A percentile compares a stretch with the other conserved stretches of the same genome.
These are phyloP conservation scores for Coendou prehensilis DNA, from an alignment of 2,797 vertebrate species.

Conservation along the genomic window DNA sequence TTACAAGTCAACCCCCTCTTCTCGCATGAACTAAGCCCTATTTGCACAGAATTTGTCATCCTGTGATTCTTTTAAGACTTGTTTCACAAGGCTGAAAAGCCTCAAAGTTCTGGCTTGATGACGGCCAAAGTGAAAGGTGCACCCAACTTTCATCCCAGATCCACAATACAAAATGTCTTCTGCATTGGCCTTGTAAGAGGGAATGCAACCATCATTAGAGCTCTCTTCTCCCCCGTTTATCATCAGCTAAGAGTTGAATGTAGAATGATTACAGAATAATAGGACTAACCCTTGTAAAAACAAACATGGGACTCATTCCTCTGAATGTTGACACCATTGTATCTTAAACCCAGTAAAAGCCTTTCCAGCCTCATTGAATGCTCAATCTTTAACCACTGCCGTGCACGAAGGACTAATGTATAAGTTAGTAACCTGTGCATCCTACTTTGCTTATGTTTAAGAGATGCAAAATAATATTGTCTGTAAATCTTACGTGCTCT, in stretches of 20 bases:
- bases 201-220: background rate
- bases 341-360: slow-evolving; percentile 49
- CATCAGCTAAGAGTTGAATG: slow-evolving; percentile 58
- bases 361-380: background rate
- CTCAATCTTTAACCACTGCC: slow-evolving; percentile 21
- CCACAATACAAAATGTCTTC: background rate
- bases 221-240: background rate
- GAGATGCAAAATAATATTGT: slow-evolving; percentile 44
- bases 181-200: background rate
- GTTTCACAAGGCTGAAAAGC: slow-evolving; percentile 51
- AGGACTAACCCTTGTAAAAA: slow-evolving; percentile 37
- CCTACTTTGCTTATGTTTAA: slow-evolving; percentile 2
- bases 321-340: background rate
- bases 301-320: background rate
- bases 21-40: background rate
- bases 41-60: slow-evolving; percentile 56
- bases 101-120: background rate
- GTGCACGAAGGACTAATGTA: slow-evolving; percentile 35
- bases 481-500: background rate
- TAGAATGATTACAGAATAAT: slow-evolving; percentile 41
- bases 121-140: slow-evolving; percentile 19
- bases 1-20: background rate
- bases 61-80: slow-evolving; percentile 45
- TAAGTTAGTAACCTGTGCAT: background rate
- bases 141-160: background rate